Conservation (phyloP, 2,113 vertebrate species). For the Oreotragus oreotragus region DNA sequence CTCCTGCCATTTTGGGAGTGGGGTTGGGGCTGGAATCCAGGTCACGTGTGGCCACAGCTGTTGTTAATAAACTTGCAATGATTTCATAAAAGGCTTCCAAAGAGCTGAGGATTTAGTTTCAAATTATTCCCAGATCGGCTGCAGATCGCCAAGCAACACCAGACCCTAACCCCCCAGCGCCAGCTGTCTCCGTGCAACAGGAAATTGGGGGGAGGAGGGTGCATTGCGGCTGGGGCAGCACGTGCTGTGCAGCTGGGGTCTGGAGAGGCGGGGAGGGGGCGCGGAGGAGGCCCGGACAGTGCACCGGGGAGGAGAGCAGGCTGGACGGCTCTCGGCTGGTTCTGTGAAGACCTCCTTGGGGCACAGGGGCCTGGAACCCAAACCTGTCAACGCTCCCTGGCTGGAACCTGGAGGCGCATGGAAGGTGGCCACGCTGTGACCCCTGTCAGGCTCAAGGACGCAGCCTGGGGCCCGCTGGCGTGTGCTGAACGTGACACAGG, state of each 20-base stretch:
- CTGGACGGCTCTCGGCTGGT: background rate
- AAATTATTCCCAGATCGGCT: slow-evolving; percentile 81
- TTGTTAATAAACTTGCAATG: slow-evolving; percentile 80
- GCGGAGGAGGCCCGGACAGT: background rate
- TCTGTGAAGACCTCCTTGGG: background rate
- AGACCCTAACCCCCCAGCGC: slow-evolving; percentile 35
- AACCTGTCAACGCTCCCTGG: background rate
- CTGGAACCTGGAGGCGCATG: background rate
- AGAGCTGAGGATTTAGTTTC: slow-evolving; percentile 75
- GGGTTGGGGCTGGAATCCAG: slow-evolving; percentile 46
- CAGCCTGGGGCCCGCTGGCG: background rate
- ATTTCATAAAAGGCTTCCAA: slow-evolving; percentile 76
- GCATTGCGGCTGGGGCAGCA: background rate
- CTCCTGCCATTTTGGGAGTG: slow-evolving; percentile 27
- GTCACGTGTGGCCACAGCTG: slow-evolving; percentile 78
- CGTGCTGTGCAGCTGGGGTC: slow-evolving; percentile 55
- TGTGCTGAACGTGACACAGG: background rate
- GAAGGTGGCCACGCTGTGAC: background rate
- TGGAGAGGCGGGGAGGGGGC: background rate
- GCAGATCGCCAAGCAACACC: slow-evolving; percentile 63
- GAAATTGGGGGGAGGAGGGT: slow-evolving; percentile 62
- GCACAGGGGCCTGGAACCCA: background rate
- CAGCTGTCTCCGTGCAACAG: slow-evolving; percentile 69
- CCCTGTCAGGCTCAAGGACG: background rate
- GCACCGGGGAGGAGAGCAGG: background rate